phyloP scores from a whole-genome alignment of 2,797 vertebrate genomes.

The Lutjanus campechanus region DNA sequence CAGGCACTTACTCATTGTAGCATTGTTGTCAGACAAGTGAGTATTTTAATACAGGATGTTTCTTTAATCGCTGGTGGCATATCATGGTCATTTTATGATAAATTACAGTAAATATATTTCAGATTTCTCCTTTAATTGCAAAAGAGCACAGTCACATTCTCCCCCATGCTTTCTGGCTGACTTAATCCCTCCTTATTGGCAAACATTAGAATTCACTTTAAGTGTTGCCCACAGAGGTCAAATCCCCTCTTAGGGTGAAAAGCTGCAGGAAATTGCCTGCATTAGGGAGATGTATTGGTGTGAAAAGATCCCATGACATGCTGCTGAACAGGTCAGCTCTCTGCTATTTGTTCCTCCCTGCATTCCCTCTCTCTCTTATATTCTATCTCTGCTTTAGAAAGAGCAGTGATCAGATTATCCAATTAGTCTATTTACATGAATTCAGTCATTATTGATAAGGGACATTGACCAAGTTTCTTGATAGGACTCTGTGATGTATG shows the following conservation, averaged over 20 bases:
- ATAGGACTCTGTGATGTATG: not conserved
- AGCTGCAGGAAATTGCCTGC: conserved; percentile 89
- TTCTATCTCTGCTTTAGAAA: conserved; percentile 14
- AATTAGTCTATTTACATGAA: conserved; percentile 40
- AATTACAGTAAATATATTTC: no score
- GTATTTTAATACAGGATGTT: no score
- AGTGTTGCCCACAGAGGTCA: conserved; percentile 81
- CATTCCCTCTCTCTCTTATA: conserved; percentile 20
- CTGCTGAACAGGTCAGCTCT: conserved; percentile 76
- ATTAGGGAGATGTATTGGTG: conserved; percentile 89
- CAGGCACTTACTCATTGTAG: no score
- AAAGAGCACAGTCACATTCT: conserved; percentile 44
- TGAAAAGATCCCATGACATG: conserved; percentile 85
- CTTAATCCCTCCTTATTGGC: conserved; percentile 83
- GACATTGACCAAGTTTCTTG: not conserved
- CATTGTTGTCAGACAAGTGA: no score
- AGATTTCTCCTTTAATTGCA: conserved; percentile 23
- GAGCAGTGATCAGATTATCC: conserved; percentile 17
- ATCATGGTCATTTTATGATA: no score
- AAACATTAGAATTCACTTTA: conserved; percentile 83
- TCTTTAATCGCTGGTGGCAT: no score
- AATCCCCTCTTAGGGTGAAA: conserved; percentile 81
- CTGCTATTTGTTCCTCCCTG: conserved; percentile 63
- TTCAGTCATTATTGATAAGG: conserved; percentile 16
- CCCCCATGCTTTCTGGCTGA: conserved; percentile 51